Percentiles rank a stretch among this genome's conserved stretches.
These are phyloP conservation scores for Neosilurus hyrtlii DNA, from an alignment of 2,797 vertebrate genomes.

Conservation along the genomic window DNA sequence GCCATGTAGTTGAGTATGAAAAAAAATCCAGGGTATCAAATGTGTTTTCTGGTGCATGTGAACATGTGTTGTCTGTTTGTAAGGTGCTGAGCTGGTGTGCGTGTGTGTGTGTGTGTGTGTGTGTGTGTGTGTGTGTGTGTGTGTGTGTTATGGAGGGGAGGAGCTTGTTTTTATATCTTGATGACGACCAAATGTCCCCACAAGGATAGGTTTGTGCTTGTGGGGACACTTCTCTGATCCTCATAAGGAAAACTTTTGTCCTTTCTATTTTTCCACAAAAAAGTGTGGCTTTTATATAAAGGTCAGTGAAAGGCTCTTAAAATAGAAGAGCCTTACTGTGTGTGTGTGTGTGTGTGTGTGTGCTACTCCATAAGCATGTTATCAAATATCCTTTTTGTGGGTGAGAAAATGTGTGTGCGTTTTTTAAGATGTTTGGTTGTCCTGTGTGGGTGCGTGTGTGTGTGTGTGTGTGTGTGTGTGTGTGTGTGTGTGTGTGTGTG, in stretches of 20 bases:
- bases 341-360: conserved; percentile 56
- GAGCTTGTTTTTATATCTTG: not conserved
- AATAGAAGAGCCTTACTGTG: not conserved
- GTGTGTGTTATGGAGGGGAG: too few relatives aligned
- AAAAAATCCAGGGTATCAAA: not conserved
- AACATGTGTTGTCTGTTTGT: conserved; percentile 26
- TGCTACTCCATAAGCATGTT: not conserved
- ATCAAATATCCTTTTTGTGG: conserved; percentile 26
- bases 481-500: conserved; percentile 17
- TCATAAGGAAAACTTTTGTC: too few relatives aligned
- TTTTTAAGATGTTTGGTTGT: conserved; percentile 24
- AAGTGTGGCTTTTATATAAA: not conserved
- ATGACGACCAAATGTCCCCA: not conserved
- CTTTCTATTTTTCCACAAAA: not conserved
- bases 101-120: not conserved
- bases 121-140: not conserved
- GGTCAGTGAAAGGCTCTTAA: not conserved
- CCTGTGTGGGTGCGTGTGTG: conserved; percentile 32
- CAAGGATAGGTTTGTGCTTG: not conserved
- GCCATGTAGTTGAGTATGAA: not conserved
- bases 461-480: conserved; percentile 42
- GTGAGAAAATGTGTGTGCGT: conserved; percentile 12
- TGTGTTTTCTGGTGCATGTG: not conserved
- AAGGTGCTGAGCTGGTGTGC: not conserved
- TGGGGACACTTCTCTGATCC: not conserved